Evolutionary conservation across 2,113 vertebrate genomes (phyloP).

Genomic region (Clarias macrocephalus): DNA sequence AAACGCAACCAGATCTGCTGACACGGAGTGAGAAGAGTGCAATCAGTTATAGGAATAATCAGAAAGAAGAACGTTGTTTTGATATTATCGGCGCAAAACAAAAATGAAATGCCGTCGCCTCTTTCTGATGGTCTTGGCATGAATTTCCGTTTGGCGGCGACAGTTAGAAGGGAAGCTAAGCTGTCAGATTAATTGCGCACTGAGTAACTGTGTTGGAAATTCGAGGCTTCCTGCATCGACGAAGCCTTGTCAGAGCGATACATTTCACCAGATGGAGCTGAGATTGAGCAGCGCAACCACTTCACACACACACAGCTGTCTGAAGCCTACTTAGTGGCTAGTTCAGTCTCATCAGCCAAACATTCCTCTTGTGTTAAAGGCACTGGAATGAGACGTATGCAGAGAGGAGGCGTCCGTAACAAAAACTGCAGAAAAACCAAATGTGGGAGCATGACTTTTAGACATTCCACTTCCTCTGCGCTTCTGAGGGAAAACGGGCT

Average conservation of each 20-base stretch:
- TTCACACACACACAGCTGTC: conserved; percentile 20
- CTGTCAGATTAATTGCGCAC: conserved; percentile 58
- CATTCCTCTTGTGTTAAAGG: conserved; percentile 53
- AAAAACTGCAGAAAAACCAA: conserved; percentile 62
- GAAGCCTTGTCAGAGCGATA: conserved; percentile 16
- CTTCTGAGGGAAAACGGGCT: background rate
- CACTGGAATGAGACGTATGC: conserved; percentile 48
- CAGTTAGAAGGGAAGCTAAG: conserved; percentile 50
- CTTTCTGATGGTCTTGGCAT: conserved; percentile 53
- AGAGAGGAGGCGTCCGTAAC: conserved; percentile 50
- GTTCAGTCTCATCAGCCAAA: conserved; percentile 49
- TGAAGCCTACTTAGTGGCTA: conserved; percentile 29
- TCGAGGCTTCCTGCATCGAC: conserved; percentile 51
- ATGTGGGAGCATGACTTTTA: conserved; percentile 54
- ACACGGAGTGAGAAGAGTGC: too few species aligned
- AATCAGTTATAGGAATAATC: background rate
- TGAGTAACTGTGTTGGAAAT: conserved; percentile 51
- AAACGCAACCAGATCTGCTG: background rate
- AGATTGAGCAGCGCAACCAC: background rate
- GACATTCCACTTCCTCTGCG: conserved; percentile 57
- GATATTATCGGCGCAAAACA: background rate
- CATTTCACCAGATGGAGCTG: conserved; percentile 44
- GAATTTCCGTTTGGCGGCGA: conserved; percentile 62
- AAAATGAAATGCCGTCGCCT: conserved; percentile 10
- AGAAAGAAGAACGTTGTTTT: background rate